Evolutionary conservation across 2,113 vertebrate genomes (phyloP), one percentile per base, ranked within the genome.

Genomic region (Triplophysa siluroides): DNA sequence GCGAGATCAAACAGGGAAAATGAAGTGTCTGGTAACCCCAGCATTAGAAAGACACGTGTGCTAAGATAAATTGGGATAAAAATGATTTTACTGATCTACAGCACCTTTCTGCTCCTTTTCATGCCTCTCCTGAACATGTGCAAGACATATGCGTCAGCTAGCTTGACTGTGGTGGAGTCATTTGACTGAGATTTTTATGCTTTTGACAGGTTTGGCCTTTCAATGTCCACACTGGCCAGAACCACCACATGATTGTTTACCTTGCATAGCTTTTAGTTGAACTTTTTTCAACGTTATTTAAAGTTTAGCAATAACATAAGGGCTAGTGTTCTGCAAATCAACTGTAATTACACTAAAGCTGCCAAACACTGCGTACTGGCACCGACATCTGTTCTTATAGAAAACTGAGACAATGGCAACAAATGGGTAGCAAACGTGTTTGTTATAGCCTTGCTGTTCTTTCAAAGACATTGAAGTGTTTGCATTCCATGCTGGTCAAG

Each of bases 81-180:
- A 88, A 90, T 90, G 86, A 89, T 88, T 92, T 84, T 81, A 86
- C 63, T 79, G 85, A 91, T 90, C 87, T 87, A 87, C 87, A 88
- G 90, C 89, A 92, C 90, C 88, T 88, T 88, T 86, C 14, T 61
- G 45, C 56, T 75, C 77, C 83, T 90, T 90, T 91, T 90, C 88
- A 72, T 78, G 79, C 76, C 23, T 68, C 41, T 60, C 79, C 33
- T 65, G 68, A 86, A 92, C 92, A 93, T 93, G 91, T 93, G 92
- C 88, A 77, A 83, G 87, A 87, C 92, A 93, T 86, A 89, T 88
- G 89, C 83, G 72, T 78, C 21, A 62, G n/a, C 38, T 5, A 58
- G 60, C 29, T 62, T 54, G 10, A 52, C 29, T 58, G n/a, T 19
- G n/a, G 61, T 18, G 26, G 47, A 45, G 61, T 29, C 33, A 26